These are phyloP conservation scores for Nylanderia fulva DNA, from an alignment of 1,140 invertebrate species.

Conservation along the genomic window DNA sequence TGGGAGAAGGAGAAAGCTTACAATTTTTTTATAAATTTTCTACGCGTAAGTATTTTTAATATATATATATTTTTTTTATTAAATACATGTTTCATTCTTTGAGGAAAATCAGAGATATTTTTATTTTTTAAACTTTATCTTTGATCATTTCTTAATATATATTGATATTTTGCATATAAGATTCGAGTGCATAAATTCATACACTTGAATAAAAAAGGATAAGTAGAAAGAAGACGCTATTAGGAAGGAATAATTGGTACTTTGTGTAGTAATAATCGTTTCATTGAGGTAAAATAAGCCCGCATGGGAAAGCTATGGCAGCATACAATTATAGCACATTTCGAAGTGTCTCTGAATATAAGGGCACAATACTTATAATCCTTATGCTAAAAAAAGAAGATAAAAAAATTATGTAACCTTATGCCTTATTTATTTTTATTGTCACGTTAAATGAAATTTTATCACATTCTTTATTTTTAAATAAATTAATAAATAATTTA, in stretches of 20 bases:
- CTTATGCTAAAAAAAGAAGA: too few relatives aligned
- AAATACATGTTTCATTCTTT: neutral
- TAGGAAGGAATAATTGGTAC: slow-evolving; percentile 45
- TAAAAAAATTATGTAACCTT: neutral
- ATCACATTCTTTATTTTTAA: too few relatives aligned
- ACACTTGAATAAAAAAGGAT: neutral
- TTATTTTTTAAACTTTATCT: neutral
- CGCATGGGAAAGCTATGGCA: slow-evolving; percentile 78
- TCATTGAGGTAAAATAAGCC: slow-evolving; percentile 74
- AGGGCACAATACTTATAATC: too few relatives aligned
- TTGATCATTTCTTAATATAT: neutral
- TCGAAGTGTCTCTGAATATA: slow-evolving; percentile 25
- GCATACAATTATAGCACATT: slow-evolving; percentile 65
- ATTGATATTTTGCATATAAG: neutral
- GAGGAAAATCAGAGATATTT: neutral
- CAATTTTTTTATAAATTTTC: slow-evolving; percentile 13
- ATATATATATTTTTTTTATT: neutral
- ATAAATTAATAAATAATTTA: too few relatives aligned
- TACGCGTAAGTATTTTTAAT: slow-evolving; percentile 18
- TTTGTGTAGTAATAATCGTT: slow-evolving; percentile 64
- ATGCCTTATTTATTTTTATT: neutral
- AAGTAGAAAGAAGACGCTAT: neutral
- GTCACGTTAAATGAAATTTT: neutral
- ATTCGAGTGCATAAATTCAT: neutral
- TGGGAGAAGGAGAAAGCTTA: neutral